phyloP scores from a whole-genome alignment of 2,888 invertebrate species.

The Drosophila dives region DNA sequence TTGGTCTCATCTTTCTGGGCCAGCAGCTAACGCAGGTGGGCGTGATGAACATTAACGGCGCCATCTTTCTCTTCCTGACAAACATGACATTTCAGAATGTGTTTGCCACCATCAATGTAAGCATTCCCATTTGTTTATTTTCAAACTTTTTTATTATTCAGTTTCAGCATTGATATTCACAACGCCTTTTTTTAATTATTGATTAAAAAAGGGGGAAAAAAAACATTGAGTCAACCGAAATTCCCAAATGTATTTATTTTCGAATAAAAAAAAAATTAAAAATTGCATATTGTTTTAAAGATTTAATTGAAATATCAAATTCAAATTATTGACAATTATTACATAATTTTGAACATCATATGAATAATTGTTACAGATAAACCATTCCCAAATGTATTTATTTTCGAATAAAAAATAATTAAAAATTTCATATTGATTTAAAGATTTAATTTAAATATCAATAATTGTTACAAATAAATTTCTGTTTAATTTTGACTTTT shows the following conservation, averaged over 20 bases:
- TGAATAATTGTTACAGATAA: neutral
- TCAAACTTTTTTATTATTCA: neutral
- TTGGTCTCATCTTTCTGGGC: conserved; percentile 94
- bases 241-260: neutral
- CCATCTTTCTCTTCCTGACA: conserved; percentile 94
- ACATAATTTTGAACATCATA: too few relatives aligned
- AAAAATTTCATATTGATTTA: too few relatives aligned
- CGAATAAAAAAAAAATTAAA: too few relatives aligned
- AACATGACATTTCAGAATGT: conserved; percentile 98
- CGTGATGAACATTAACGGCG: conserved; percentile 97
- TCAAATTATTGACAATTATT: too few relatives aligned
- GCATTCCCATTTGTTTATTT: neutral
- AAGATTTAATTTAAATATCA: neutral
- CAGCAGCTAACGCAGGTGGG: conserved; percentile 93
- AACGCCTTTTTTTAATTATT: neutral
- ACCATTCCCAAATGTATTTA: too few relatives aligned
- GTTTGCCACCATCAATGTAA: conserved; percentile 97
- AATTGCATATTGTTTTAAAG: neutral
- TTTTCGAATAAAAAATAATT: too few relatives aligned
- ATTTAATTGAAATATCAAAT: neutral
- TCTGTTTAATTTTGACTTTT: neutral
- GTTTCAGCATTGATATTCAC: neutral
- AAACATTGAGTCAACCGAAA: neutral
- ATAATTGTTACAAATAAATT: neutral
- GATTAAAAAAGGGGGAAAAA: neutral